phyloP scores from a whole-genome alignment of 2,888 invertebrate species.

The Hyposoter didymator region DNA sequence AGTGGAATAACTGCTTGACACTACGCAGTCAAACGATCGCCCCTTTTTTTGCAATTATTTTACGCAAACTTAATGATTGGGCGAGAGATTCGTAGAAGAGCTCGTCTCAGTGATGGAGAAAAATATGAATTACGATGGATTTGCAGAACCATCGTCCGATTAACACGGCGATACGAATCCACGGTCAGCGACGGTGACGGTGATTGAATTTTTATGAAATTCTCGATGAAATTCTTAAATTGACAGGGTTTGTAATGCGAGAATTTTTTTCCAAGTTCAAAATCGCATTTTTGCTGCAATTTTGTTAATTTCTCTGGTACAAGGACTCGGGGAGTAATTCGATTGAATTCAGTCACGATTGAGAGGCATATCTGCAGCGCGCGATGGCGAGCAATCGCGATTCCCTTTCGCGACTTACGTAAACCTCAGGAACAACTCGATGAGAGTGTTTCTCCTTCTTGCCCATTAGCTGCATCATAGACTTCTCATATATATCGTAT shows the following conservation, averaged over 20 bases:
- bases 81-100: too few relatives aligned
- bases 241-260: not conserved
- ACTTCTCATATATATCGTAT: slow-evolving; percentile 21
- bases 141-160: too few relatives aligned
- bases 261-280: not conserved
- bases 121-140: too few relatives aligned
- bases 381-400: slow-evolving; percentile 39
- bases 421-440: slow-evolving; percentile 41
- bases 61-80: too few relatives aligned
- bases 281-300: not conserved
- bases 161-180: too few relatives aligned
- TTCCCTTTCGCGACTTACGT: slow-evolving; percentile 68
- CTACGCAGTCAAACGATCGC: too few relatives aligned
- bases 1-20: too few relatives aligned
- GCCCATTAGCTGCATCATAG: slow-evolving; percentile 62
- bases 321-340: slow-evolving; percentile 31
- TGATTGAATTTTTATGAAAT: too few relatives aligned
- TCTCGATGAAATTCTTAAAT: not conserved
- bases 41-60: too few relatives aligned
- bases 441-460: slow-evolving; percentile 53
- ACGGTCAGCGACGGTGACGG: too few relatives aligned
- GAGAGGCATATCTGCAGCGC: slow-evolving; percentile 36
- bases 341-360: slow-evolving; percentile 40
- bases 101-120: too few relatives aligned
- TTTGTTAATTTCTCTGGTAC: not conserved